Evolutionary conservation across 2,888 invertebrate species (phyloP).

Genomic region (Eudasyphora cyanicolor): DNA sequence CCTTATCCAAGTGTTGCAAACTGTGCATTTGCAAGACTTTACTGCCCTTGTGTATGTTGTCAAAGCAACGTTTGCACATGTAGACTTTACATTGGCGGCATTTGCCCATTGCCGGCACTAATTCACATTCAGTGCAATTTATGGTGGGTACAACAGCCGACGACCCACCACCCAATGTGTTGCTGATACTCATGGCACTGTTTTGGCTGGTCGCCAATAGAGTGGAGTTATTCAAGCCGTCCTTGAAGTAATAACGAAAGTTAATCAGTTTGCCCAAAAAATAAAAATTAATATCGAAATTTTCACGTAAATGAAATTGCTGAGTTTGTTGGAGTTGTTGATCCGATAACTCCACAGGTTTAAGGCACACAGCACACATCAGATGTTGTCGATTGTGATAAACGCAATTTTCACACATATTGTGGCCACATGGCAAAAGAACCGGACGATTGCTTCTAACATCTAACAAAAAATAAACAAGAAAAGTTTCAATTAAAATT

Average conservation of each 20-base stretch:
- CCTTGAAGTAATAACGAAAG: constrained; percentile 65
- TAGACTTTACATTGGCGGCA: constrained; percentile 75
- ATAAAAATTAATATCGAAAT: constrained; percentile 74
- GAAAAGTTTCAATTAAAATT: too few species aligned
- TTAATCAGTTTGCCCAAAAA: constrained; percentile 71
- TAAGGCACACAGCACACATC: constrained; percentile 70
- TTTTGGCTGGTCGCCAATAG: constrained; percentile 1
- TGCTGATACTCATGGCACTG: constrained; percentile 1
- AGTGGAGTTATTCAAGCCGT: constrained; percentile 64
- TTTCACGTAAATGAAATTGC: constrained; percentile 65
- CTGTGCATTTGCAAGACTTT: constrained; percentile 74
- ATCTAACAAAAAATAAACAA: constrained; percentile 49
- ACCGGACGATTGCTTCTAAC: constrained; percentile 80
- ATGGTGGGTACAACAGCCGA: constrained; percentile 24
- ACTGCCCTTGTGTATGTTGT: constrained; percentile 73
- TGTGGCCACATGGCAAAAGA: constrained; percentile 85
- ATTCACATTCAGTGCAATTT: constrained; percentile 75
- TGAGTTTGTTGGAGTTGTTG: constrained; percentile 28
- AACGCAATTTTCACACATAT: constrained; percentile 85
- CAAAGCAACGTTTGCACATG: constrained; percentile 75
- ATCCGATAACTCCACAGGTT: constrained; percentile 58
- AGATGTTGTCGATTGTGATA: constrained; percentile 69
- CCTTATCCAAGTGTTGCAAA: constrained; percentile 56
- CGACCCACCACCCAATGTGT: not conserved
- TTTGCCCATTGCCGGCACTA: constrained; percentile 66